phyloP scores from a whole-genome alignment of 2,888 invertebrate species.

The Megaustenia siamemsis region DNA sequence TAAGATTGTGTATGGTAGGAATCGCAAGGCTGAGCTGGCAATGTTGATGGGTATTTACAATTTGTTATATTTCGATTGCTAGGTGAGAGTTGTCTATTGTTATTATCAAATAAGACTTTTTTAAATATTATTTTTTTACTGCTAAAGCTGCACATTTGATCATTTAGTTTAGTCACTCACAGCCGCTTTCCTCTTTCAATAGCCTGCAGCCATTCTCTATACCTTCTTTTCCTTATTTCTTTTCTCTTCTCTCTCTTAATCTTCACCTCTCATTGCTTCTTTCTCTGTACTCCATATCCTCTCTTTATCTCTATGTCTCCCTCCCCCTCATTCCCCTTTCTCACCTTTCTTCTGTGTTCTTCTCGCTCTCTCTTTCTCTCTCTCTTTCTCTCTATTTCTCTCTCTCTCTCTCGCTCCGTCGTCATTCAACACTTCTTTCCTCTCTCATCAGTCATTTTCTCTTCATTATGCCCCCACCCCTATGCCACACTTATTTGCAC shows the following conservation, averaged over 20 bases:
- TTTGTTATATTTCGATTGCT: no score
- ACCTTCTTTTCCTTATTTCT: neutral
- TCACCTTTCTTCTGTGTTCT: neutral
- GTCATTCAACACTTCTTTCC: neutral
- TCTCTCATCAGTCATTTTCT: neutral
- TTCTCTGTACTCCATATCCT: neutral
- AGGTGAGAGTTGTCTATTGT: no score
- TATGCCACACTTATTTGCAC: neutral
- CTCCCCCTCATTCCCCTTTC: neutral
- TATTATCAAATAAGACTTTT: no score
- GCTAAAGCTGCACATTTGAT: no score
- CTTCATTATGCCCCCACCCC: neutral
- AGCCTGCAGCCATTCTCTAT: no score
- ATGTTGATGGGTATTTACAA: no score
- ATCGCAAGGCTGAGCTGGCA: no score
- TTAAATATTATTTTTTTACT: no score
- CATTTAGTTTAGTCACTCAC: no score
- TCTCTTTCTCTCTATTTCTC: neutral
- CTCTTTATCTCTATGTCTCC: neutral
- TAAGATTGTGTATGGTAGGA: no score
- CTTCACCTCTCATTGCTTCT: slow-evolving; percentile 7
- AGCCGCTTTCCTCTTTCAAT: no score
- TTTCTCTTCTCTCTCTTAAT: slow-evolving; percentile 11
- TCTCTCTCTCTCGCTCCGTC: neutral
- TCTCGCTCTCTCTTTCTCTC: neutral